Conservation (phyloP, 2,113 vertebrate genomes). For the Cairina moschata region DNA sequence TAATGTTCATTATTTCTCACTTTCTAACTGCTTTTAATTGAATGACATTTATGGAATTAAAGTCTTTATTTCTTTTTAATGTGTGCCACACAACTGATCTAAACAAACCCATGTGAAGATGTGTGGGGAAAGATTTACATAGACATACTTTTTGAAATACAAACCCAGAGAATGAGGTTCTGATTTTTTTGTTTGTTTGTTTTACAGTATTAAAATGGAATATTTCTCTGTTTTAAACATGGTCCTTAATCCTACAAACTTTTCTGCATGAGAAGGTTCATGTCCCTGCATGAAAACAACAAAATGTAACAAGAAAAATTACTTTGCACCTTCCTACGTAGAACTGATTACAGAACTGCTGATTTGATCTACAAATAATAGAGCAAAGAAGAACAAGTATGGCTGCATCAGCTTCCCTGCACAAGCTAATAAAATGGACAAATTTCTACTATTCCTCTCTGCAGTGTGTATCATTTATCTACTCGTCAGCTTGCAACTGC, state of each 20-base stretch:
- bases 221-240: not conserved
- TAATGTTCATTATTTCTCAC: not conserved
- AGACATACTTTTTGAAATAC: not conserved
- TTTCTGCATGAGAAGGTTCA: not conserved
- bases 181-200: not conserved
- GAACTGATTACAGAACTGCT: not conserved
- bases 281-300: not conserved
- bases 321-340: not conserved
- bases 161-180: not conserved
- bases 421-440: not conserved
- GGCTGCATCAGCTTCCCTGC: not conserved
- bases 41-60: not conserved
- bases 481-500: not conserved
- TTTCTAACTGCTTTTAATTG: not conserved
- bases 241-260: not conserved
- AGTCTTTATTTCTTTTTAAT: not conserved
- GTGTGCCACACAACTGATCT: not conserved
- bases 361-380: not conserved
- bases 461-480: not conserved
- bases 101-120: not conserved
- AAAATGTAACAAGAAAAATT: not conserved
- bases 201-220: not conserved
- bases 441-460: not conserved
- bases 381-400: not conserved
- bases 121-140: not conserved